Conservation (phyloP, 2,113 vertebrate species). For the Hemicordylus capensis region DNA sequence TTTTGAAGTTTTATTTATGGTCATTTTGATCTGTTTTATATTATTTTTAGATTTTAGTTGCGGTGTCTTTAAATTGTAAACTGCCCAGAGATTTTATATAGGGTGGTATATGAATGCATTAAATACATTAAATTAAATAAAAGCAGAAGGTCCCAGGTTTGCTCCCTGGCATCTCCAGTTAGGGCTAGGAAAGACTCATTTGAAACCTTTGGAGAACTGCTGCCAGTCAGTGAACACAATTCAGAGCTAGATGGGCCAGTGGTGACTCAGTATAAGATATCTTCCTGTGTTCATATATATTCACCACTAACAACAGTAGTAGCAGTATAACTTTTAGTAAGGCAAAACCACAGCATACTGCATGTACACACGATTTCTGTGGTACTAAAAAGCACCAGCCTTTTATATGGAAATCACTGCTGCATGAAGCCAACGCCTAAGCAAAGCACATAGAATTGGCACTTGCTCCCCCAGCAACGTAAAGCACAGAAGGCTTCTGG, state of each 20-base stretch:
- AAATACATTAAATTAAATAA: too few relatives aligned
- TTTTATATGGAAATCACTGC: conserved; percentile 2
- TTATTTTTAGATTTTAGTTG: too few relatives aligned
- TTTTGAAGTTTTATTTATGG: too few relatives aligned
- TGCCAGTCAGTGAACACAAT: neutral
- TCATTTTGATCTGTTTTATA: too few relatives aligned
- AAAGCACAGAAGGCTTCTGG: neutral
- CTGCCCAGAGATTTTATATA: too few relatives aligned
- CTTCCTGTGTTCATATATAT: conserved; percentile 8
- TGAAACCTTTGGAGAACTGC: neutral
- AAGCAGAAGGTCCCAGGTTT: neutral
- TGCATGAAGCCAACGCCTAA: neutral
- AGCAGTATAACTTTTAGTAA: neutral
- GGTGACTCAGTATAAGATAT: neutral
- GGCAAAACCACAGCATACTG: neutral
- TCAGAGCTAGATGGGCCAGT: neutral
- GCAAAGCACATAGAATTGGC: neutral
- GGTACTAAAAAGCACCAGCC: conserved; percentile 2
- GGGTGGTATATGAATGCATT: too few relatives aligned
- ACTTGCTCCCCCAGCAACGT: neutral
- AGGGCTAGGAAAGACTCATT: too few relatives aligned
- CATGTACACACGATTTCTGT: neutral
- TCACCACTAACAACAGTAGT: too few relatives aligned
- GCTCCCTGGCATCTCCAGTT: neutral
- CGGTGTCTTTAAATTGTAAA: too few relatives aligned